Conservation (phyloP, 2,888 invertebrate genomes). For the Caenorhabditis afra region DNA sequence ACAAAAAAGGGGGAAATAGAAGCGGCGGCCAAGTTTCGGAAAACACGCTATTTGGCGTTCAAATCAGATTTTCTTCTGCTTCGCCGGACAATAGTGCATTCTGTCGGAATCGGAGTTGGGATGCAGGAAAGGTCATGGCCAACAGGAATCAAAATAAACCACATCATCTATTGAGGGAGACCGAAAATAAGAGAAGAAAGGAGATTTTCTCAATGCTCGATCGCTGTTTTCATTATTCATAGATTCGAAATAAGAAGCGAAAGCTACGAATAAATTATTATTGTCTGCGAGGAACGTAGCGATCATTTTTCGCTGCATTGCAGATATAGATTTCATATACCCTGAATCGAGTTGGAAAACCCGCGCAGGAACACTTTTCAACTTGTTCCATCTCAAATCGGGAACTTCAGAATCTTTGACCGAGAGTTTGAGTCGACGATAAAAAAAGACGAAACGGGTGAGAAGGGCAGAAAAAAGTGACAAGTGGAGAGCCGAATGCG, state of each 20-base stretch:
- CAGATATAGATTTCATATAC: not conserved
- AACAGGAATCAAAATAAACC: no score
- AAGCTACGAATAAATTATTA: conserved; percentile 55
- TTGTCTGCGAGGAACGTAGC: conserved; percentile 17
- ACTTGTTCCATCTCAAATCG: no score
- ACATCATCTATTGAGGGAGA: not conserved
- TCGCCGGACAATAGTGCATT: conserved; percentile 32
- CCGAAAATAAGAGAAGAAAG: not conserved
- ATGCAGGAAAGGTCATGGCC: conserved; percentile 17
- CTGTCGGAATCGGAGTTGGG: not conserved
- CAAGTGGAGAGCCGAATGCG: conserved; percentile 41
- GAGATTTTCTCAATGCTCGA: conserved; percentile 16
- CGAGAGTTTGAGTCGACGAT: not conserved
- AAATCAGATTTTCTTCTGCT: conserved; percentile 40
- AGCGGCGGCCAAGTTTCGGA: conserved; percentile 16
- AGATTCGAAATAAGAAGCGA: conserved; percentile 30
- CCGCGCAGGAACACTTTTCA: no score
- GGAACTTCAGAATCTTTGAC: no score
- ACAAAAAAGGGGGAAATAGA: conserved; percentile 18
- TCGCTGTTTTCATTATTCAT: conserved; percentile 45
- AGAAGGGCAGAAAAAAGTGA: conserved; percentile 20
- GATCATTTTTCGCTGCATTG: not conserved
- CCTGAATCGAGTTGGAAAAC: not conserved
- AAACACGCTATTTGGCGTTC: conserved; percentile 28
- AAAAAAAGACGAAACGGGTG: not conserved